A percentile compares a stretch with the other conserved stretches of the same genome.
Conservation (phyloP, 2,113 vertebrate genomes). For the Hydrolagus affinis region DNA sequence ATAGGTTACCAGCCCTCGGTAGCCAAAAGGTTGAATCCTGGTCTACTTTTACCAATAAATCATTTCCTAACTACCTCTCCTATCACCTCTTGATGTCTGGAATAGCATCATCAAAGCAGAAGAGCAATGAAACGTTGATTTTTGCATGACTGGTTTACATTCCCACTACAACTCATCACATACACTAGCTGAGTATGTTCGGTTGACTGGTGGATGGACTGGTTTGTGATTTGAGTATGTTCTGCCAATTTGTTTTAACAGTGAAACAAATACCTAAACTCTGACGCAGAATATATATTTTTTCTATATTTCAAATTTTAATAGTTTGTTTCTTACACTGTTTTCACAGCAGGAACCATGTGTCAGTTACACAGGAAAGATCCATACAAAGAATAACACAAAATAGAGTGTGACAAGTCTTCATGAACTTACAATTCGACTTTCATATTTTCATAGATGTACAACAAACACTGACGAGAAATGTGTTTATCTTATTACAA, state of each 20-base stretch:
- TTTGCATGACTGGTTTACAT: not conserved
- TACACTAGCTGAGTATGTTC: not conserved
- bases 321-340: not conserved
- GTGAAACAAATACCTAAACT: not conserved
- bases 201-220: not conserved
- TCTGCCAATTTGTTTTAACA: not conserved
- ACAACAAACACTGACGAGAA: not conserved
- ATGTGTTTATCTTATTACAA: not conserved
- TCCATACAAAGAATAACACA: conserved; percentile 18
- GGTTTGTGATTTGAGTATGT: not conserved
- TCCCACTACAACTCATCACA: not conserved
- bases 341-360: conserved; percentile 21
- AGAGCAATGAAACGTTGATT: not conserved
- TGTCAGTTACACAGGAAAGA: conserved; percentile 14
- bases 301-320: conserved; percentile 24
- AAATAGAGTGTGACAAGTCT: conserved; percentile 4
- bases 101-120: no score
- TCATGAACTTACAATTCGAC: not conserved
- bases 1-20: no score
- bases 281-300: not conserved
- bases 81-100: no score
- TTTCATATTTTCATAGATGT: conserved; percentile 17
- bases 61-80: no score
- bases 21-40: no score
- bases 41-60: no score